These are phyloP conservation scores for Hylyphantes graminicola DNA, from an alignment of 1,140 invertebrate species.

Conservation along the genomic window DNA sequence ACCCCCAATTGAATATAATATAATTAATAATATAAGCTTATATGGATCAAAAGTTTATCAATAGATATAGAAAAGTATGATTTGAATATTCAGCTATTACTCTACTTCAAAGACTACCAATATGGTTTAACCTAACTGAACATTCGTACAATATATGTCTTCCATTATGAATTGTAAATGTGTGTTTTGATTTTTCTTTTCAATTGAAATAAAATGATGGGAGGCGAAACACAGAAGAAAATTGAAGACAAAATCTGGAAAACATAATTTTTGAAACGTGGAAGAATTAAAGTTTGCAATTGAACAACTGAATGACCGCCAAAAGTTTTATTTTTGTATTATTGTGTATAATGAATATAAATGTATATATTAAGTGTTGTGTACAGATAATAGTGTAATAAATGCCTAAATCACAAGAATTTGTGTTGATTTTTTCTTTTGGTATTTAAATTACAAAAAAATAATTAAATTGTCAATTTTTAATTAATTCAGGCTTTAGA, in stretches of 20 bases:
- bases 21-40: too few species aligned
- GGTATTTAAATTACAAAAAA: too few species aligned
- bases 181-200: constrained; percentile 46
- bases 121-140: constrained; percentile 8
- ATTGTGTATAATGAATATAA: constrained; percentile 55
- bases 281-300: constrained; percentile 20
- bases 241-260: not conserved
- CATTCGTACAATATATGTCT: constrained; percentile 50
- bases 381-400: constrained; percentile 56
- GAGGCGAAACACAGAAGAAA: constrained; percentile 2
- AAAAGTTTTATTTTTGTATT: constrained; percentile 60
- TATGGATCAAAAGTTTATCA: too few species aligned
- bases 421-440: too few species aligned
- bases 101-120: too few species aligned
- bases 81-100: too few species aligned
- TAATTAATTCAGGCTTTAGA: too few species aligned
- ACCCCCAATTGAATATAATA: too few species aligned
- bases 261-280: constrained; percentile 12
- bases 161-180: constrained; percentile 25
- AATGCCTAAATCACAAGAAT: constrained; percentile 28
- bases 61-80: too few species aligned
- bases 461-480: too few species aligned
- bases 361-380: constrained; percentile 59
- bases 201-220: not conserved
- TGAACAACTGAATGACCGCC: constrained; percentile 43